Base-by-base conservation (phyloP, 2,797 vertebrate genomes). In the Xenopus petersii region DNA sequence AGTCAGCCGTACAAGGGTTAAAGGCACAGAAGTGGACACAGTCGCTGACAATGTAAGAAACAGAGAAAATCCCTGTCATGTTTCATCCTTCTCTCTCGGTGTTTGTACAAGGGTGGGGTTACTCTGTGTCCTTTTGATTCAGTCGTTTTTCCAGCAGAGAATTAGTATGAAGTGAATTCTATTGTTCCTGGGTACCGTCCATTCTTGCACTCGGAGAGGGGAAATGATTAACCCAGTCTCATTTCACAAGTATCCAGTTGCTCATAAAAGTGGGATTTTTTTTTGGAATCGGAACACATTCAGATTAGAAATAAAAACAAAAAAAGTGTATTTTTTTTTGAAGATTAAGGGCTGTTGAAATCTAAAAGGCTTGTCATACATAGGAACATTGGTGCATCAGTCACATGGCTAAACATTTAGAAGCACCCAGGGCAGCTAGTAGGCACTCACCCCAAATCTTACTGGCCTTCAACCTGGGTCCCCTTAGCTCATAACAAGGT, bases 181-280 rank as follows among this genome's bases (percentile, higher is more conserved):
- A 69, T 78, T 69, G 71, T 78, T 78, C 56, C 75, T 78, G 75
- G 71, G 75, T 58, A 7, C 33, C 49, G 47, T 77, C 75, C 75
- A 73, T 69, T n/a, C 26, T 15, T 73, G 70, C 60, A 69, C 75
- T 64, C 49, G 62, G 60, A 78, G 56, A 54, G 30, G 65, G 75
- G 60, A 69, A 78, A 69, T 24, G 71, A 78, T 78, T 68, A 69
- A 78, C 59, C 75, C 49, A 69, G 51, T 63, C 61, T 73, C 51
- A 69, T 73, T 73, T 73, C 75, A 73, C 71, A 78, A 69, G 75
- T 64, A 73, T 78, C 75, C 71, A 49, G 24, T 73, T 73, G 48
- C 65, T 73, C 64, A 78, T 69, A 73, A 73, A 77, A 68, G 24
- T 51, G 15, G 49, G 49, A 51, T 51, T 51, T 12, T 49, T 49